Evolutionary conservation across 2,797 vertebrate species (phyloP).

Genomic region (Falco berigora): DNA sequence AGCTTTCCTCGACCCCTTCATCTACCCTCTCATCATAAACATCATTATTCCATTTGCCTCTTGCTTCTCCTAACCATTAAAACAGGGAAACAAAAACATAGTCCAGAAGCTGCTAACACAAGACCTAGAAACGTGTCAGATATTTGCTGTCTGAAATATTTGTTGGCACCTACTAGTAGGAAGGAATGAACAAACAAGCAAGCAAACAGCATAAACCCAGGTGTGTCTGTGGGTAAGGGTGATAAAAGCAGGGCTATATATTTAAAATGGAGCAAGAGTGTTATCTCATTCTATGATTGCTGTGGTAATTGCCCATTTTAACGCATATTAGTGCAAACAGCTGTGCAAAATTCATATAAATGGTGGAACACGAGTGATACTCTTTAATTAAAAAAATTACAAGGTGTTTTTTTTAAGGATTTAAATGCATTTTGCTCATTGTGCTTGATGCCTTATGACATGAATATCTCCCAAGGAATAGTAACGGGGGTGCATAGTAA

Average conservation of each 20-base stretch:
- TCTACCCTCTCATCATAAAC: constrained; percentile 52
- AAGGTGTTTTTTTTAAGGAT: neutral
- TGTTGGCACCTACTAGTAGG: constrained; percentile 52
- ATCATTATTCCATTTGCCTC: constrained; percentile 34
- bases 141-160: constrained; percentile 38
- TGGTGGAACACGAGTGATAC: constrained; percentile 33
- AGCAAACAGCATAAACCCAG: constrained; percentile 38
- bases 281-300: constrained; percentile 17
- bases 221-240: constrained; percentile 42
- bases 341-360: constrained; percentile 56
- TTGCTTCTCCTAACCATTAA: constrained; percentile 41
- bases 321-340: constrained; percentile 58
- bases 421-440: neutral
- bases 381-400: constrained; percentile 44
- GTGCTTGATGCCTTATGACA: neutral
- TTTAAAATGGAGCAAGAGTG: constrained; percentile 47
- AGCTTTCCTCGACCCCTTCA: constrained; percentile 34
- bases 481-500: neutral
- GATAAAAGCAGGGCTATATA: constrained; percentile 34
- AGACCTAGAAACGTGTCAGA: constrained; percentile 61
- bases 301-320: constrained; percentile 62
- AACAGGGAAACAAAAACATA: constrained; percentile 62
- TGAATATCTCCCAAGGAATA: neutral
- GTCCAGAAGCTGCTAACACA: constrained; percentile 46
- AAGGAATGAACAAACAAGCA: constrained; percentile 1